Percentiles rank a stretch among this genome's conserved stretches.
Evolutionary conservation across 2,113 vertebrate genomes (phyloP).

Genomic region (Scortum barcoo): DNA sequence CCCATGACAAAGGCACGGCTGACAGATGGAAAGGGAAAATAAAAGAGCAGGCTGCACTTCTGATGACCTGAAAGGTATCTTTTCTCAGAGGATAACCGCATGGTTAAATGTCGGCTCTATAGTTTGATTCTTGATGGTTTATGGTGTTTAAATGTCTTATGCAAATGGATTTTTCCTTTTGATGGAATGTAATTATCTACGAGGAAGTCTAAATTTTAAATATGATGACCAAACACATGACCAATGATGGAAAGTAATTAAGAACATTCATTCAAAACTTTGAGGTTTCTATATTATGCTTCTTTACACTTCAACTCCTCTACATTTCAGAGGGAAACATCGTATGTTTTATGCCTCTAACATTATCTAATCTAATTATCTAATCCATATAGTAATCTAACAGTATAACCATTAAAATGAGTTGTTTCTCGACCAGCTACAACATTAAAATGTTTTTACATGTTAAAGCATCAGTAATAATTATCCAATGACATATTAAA

Average conservation of each 20-base stretch:
- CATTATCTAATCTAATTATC: no score
- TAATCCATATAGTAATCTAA: no score
- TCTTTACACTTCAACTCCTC: neutral
- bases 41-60: constrained; percentile 60
- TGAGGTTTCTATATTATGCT: neutral
- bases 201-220: neutral
- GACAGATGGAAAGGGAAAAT: constrained; percentile 67
- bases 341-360: neutral
- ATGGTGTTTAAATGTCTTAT: constrained; percentile 12
- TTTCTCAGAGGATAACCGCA: constrained; percentile 40
- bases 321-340: neutral
- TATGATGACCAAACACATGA: neutral
- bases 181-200: neutral
- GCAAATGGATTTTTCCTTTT: neutral
- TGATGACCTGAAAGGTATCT: constrained; percentile 58
- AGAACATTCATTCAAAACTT: neutral
- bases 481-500: neutral
- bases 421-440: neutral
- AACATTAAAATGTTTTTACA: neutral
- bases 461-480: neutral
- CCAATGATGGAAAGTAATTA: neutral
- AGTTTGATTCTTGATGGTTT: constrained; percentile 7
- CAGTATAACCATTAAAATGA: neutral
- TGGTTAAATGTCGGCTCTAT: constrained; percentile 52
- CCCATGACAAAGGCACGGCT: constrained; percentile 62